Percentiles rank a stretch among this genome's conserved stretches.
Conservation (phyloP, 64 coral and sea anemone species). For the Montipora cactus region DNA sequence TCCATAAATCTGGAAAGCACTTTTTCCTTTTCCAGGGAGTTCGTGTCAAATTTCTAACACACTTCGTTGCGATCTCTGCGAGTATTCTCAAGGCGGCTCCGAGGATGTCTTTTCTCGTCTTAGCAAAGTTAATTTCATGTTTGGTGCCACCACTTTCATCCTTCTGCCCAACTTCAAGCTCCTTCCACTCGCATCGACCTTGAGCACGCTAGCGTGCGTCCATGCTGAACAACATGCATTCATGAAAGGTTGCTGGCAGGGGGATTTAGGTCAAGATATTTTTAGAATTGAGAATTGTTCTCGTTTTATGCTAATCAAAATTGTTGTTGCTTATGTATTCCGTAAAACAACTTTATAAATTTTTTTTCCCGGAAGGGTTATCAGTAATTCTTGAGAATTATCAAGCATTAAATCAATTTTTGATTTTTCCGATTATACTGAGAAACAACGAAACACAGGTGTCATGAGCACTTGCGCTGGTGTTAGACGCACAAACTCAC, state of each 20-base stretch:
- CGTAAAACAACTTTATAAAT: background rate
- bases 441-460: background rate
- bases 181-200: background rate
- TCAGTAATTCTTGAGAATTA: background rate
- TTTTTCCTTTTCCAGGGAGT: too few relatives aligned
- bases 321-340: background rate
- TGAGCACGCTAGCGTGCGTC: background rate
- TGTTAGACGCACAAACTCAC: background rate
- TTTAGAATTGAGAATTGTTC: background rate
- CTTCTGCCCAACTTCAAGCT: background rate
- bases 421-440: background rate
- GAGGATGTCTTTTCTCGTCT: background rate
- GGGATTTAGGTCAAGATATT: slow-evolving; percentile 7
- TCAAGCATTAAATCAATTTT: background rate
- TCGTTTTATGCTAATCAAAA: background rate
- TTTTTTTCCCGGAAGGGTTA: background rate
- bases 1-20: too few relatives aligned
- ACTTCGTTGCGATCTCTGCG: background rate
- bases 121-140: background rate
- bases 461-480: background rate
- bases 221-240: too few relatives aligned
- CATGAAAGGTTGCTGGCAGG: too few relatives aligned
- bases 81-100: background rate
- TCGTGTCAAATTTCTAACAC: too few relatives aligned
- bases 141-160: background rate